Evolutionary conservation across 2,888 invertebrate genomes (phyloP).

Genomic region (Diarsia rubi): DNA sequence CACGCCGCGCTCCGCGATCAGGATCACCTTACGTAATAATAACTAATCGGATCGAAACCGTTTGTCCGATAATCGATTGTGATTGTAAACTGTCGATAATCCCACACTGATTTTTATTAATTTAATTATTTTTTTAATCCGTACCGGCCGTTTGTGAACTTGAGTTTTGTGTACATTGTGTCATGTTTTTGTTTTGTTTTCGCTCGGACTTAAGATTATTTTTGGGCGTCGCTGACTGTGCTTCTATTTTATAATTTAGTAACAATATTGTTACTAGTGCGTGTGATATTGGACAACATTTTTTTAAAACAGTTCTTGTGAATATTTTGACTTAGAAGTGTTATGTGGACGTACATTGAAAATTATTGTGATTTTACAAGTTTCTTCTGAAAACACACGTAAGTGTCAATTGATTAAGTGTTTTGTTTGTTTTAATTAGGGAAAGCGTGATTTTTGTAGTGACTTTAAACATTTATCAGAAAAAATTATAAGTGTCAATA

Average conservation of each 20-base stretch:
- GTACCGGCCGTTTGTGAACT: conserved; percentile 75
- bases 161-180: conserved; percentile 82
- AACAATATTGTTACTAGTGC: conserved; percentile 77
- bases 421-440: conserved; percentile 53
- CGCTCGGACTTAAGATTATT: conserved; percentile 80
- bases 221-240: conserved; percentile 85
- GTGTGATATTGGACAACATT: conserved; percentile 71
- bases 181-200: conserved; percentile 86
- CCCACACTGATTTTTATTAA: conserved; percentile 73
- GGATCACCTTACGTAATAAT: conserved; percentile 88
- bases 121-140: conserved; percentile 70
- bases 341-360: conserved; percentile 78
- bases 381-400: conserved; percentile 72
- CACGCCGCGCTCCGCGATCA: conserved; percentile 76
- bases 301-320: conserved; percentile 75
- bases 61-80: conserved; percentile 88
- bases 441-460: conserved; percentile 54
- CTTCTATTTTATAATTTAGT: conserved; percentile 75
- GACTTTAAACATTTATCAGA: conserved; percentile 14
- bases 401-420: conserved; percentile 72
- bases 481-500: conserved; percentile 38
- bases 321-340: conserved; percentile 78
- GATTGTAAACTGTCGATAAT: conserved; percentile 84
- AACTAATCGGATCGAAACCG: conserved; percentile 85
- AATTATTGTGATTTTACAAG: conserved; percentile 74